Base-by-base conservation (phyloP, 2,888 invertebrate species). In the Pegoplata infirma region DNA sequence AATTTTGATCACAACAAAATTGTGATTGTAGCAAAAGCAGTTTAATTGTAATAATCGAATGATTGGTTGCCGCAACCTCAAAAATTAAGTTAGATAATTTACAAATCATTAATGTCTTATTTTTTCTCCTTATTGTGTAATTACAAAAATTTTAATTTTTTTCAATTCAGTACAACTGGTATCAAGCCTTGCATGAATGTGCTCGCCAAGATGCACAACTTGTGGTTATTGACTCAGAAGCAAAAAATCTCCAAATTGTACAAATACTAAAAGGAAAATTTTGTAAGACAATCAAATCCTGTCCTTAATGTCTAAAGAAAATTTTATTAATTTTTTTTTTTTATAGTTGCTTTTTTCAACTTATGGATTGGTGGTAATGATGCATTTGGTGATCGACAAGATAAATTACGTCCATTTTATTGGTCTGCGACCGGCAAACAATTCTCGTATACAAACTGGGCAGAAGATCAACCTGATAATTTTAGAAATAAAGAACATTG, bases 161-260 rank as follows among this genome's bases (percentile, higher is more conserved):
- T n/a, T n/a, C n/a, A n/a, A n/a, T 58, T 8, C 16, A 76, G 76
- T 76, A 61, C n/a, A 66, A 76, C 23, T 76, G 71, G 76, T 59
- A 51, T 25, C n/a, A 71, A 8, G 76, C 76, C 16, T 64, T 58
- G 64, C 58, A 66, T 55, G 71, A 71, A 40, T 76, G 76, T 32
- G 71, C 71, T 5, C 46, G 59, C 7, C 59, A 61, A 32, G 53
- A 59, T 55, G 58, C 71, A n/a, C 66, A 71, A 40, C 8, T 66
- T 4, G 12, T 76, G 14, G 46, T 46, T 17, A 71, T 76, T 12
- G 66, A 76, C 7, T 25, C 46, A 17, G n/a, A 47, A 16, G 47
- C 46, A 10, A 66, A 71, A 12, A 66, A 66, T 66, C 3, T 21
- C 5, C 21, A 8, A 3, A 36, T 36, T 4, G 4, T 12, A 36